phyloP scores from a whole-genome alignment of 2,888 invertebrate genomes.

The Podotricha telesiphe region DNA sequence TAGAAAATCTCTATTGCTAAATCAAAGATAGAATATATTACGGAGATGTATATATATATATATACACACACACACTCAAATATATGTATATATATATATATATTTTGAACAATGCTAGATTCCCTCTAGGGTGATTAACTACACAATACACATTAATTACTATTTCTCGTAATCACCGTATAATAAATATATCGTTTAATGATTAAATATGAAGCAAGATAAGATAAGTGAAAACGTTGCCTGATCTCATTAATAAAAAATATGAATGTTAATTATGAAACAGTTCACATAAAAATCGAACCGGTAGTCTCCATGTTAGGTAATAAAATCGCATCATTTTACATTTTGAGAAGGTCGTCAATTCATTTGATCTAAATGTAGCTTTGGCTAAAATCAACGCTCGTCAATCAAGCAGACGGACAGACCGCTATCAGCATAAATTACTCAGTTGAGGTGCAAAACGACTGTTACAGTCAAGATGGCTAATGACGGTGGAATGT shows the following conservation, averaged over 20 bases:
- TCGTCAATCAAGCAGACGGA: constrained; percentile 18
- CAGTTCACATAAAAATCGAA: background rate
- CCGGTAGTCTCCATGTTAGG: background rate
- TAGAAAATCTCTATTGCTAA: background rate
- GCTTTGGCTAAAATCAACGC: constrained; percentile 4
- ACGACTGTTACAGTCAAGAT: constrained; percentile 86
- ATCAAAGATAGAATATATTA: background rate
- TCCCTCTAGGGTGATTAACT: constrained; percentile 13
- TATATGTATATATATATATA: background rate
- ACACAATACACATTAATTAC: constrained; percentile 12
- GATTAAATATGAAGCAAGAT: background rate
- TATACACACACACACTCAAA: no score
- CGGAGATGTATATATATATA: no score
- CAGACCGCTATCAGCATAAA: constrained; percentile 29
- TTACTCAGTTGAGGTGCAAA: constrained; percentile 78
- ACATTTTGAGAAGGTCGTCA: background rate
- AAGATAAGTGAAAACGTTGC: no score
- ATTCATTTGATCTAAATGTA: background rate
- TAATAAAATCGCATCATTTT: background rate
- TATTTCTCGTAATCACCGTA: constrained; percentile 4
- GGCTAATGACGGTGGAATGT: constrained; percentile 83
- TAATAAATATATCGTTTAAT: background rate
- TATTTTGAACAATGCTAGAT: background rate
- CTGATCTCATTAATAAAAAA: no score
- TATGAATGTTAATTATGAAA: no score